Percentiles rank a stretch among this genome's conserved stretches.
These are phyloP conservation scores for Burhinus oedicnemus DNA, from an alignment of 2,113 vertebrate species.

Conservation along the genomic window DNA sequence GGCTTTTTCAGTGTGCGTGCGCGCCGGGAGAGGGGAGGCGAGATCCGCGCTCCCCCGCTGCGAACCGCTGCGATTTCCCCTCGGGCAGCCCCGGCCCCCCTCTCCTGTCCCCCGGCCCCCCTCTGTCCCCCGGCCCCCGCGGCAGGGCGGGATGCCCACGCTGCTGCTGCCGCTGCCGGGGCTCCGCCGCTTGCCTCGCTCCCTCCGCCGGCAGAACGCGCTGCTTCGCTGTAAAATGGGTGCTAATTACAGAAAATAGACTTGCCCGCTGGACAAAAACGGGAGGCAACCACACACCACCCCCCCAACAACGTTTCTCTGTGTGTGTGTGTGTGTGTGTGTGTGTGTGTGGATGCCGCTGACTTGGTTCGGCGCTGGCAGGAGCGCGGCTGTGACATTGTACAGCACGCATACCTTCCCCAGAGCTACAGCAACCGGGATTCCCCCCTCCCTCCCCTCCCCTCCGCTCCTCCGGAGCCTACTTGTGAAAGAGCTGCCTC, in stretches of 20 bases:
- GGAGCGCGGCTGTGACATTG: not conserved
- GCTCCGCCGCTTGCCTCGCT: not conserved
- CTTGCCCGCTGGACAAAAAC: not conserved
- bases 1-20: not conserved
- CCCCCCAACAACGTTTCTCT: not conserved
- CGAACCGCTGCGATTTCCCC: not conserved
- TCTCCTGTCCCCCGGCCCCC: too few relatives aligned
- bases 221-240: not conserved
- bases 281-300: not conserved
- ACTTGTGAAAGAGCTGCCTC: conserved; percentile 19
- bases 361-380: not conserved
- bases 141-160: too few relatives aligned
- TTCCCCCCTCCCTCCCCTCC: not conserved
- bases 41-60: not conserved
- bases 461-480: not conserved
- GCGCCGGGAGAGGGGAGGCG: fast-evolving
- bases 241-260: not conserved
- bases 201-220: not conserved
- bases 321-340: not conserved
- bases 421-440: not conserved
- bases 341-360: not conserved
- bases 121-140: too few relatives aligned
- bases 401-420: not conserved
- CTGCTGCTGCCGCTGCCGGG: not conserved
- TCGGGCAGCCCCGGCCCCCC: not conserved